A percentile compares a stretch with the other conserved stretches of the same genome.
phyloP scores from a whole-genome alignment of 2,797 vertebrate genomes.

The Gambelia wislizenii region DNA sequence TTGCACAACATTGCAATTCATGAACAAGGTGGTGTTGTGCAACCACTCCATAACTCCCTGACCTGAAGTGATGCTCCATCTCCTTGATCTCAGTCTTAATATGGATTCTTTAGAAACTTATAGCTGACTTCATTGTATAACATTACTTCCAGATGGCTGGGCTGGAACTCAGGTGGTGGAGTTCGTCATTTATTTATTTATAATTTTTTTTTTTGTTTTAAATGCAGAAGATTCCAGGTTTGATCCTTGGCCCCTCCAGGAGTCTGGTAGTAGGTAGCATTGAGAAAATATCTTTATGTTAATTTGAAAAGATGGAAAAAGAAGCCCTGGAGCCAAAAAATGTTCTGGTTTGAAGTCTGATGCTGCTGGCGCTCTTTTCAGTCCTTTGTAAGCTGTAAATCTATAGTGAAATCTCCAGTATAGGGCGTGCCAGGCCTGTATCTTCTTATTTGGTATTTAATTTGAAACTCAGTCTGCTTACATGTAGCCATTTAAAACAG shows the following conservation, averaged over 20 bases:
- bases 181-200: too few species aligned
- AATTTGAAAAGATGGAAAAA: slow-evolving; percentile 37
- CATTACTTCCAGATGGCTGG: not conserved
- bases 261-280: too few species aligned
- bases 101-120: slow-evolving; percentile 1
- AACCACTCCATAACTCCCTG: too few species aligned
- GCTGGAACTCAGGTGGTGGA: not conserved
- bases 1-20: too few species aligned
- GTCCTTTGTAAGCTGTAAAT: slow-evolving; percentile 53
- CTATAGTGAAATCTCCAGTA: slow-evolving; percentile 49
- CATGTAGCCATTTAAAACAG: slow-evolving; percentile 61
- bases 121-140: not conserved
- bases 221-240: too few species aligned
- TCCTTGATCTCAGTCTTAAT: not conserved
- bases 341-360: slow-evolving; percentile 49
- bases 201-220: too few species aligned
- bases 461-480: slow-evolving; percentile 54
- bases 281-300: slow-evolving; percentile 37
- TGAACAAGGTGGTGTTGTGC: too few species aligned
- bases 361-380: slow-evolving; percentile 11
- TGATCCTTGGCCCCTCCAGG: too few species aligned
- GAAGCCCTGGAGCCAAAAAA: slow-evolving; percentile 29
- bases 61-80: too few species aligned
- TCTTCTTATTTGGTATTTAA: slow-evolving; percentile 59
- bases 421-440: slow-evolving; percentile 39